These are phyloP conservation scores for Pseudeuparius sepicola DNA, from an alignment of 2,888 invertebrate species.

Conservation along the genomic window DNA sequence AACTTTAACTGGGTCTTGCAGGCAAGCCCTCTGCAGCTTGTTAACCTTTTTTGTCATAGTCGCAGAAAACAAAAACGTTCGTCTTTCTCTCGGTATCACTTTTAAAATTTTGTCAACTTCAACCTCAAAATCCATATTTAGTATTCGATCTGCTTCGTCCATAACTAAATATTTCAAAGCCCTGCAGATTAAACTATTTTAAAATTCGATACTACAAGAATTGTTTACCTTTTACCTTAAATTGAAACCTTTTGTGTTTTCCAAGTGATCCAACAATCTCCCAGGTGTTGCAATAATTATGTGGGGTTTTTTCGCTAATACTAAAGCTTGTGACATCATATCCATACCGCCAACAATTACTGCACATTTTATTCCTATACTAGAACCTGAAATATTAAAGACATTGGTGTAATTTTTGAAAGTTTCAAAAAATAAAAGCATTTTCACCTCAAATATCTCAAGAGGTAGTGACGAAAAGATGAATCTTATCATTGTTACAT, in stretches of 20 bases:
- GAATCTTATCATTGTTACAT: slow-evolving; percentile 6
- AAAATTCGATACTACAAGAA: slow-evolving; percentile 7
- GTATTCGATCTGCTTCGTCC: slow-evolving; percentile 98
- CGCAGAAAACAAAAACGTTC: slow-evolving; percentile 92
- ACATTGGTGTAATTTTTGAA: too few species aligned
- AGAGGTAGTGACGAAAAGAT: slow-evolving; percentile 37
- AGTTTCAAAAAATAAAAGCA: too few species aligned
- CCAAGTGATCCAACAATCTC: slow-evolving; percentile 87
- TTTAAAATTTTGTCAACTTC: slow-evolving; percentile 94
- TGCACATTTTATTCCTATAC: slow-evolving; percentile 89
- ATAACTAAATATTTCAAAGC: slow-evolving; percentile 57
- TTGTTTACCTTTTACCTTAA: slow-evolving; percentile 23
- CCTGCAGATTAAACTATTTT: slow-evolving; percentile 13
- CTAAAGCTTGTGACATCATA: slow-evolving; percentile 88
- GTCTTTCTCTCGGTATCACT: slow-evolving; percentile 81
- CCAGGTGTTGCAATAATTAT: slow-evolving; percentile 96
- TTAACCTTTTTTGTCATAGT: slow-evolving; percentile 98
- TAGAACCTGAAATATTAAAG: slow-evolving; percentile 48
- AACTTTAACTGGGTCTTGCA: slow-evolving; percentile 89
- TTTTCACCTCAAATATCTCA: slow-evolving; percentile 15
- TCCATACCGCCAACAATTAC: slow-evolving; percentile 99
- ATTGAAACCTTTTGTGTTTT: slow-evolving; percentile 97
- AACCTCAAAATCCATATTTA: slow-evolving; percentile 98
- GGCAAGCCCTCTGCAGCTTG: slow-evolving; percentile 90
- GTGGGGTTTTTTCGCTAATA: slow-evolving; percentile 92